These are phyloP conservation scores for Cephalophus harveyi DNA, from an alignment of 2,113 vertebrate species.

Conservation along the genomic window DNA sequence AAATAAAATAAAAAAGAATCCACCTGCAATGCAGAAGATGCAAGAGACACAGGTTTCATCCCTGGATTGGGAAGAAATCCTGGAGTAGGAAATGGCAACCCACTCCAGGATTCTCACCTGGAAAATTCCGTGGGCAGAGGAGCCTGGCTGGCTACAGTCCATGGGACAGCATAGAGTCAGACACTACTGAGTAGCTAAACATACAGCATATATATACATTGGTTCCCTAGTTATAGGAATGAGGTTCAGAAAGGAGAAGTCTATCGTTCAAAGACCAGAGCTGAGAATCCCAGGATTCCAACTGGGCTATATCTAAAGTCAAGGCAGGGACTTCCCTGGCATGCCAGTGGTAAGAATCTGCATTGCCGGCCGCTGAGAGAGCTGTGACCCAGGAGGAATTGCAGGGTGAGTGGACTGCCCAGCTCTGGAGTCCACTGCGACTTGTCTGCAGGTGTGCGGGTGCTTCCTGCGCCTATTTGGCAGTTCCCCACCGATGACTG, in stretches of 20 bases:
- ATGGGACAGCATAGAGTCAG: neutral
- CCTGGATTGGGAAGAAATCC: neutral
- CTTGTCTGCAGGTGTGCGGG: neutral
- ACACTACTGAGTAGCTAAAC: neutral
- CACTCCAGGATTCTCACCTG: neutral
- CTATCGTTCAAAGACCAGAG: neutral
- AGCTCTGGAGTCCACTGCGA: neutral
- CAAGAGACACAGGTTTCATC: neutral
- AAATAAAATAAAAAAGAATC: neutral
- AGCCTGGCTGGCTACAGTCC: neutral
- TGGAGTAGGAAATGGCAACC: neutral
- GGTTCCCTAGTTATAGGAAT: neutral
- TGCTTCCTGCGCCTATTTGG: neutral
- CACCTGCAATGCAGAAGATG: neutral
- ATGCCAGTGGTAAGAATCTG: neutral
- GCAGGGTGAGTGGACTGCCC: neutral
- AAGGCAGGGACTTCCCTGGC: neutral
- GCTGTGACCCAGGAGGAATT: neutral
- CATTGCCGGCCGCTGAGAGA: neutral
- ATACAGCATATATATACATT: neutral
- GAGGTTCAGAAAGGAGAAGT: neutral
- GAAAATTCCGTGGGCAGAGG: neutral
- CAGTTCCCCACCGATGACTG: neutral
- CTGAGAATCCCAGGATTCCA: neutral
- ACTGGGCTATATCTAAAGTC: neutral